Base-by-base conservation (phyloP, 1,140 invertebrate species). In the Helicoverpa zea region DNA sequence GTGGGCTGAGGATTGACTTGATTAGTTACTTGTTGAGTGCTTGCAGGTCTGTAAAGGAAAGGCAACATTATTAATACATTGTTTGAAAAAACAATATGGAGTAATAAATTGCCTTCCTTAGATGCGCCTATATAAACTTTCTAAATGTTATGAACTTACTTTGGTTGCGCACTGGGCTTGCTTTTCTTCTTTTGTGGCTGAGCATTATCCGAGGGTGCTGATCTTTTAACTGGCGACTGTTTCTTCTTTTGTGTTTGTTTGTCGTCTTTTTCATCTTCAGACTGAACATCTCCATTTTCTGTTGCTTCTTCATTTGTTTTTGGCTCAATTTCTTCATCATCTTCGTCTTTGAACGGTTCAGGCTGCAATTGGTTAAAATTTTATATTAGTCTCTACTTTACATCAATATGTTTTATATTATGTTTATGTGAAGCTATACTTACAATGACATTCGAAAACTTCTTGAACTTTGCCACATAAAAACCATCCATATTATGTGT, bases 401-500 rank as follows among this genome's bases (percentile, higher is more conserved):
- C 52, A 54, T n/a, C 52, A 54, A 35, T 35, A 35, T 54, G 5
- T 54, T 54, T 54, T 54, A 54, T 54, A n/a, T 54, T 43, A 9
- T 9, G 35, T 43, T 43, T 43, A 43, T 2, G n/a, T n/a, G 5
- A 12, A 64, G 16, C 16, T 73, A 85, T 87, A 94, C 94, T 94
- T 91, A 95, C 94, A 94, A 98, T 97, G 66, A 96, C 96, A 95
- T 99, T 98, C 0, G 98, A 98, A 91, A 99, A 98, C 90, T 99
- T 99, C 94, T 99, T 99, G 0, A 99, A 92, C 96, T 99, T 99
- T 4, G 99, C 99, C 13, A 99, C 99, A 96, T 98, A 99, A 92
- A 99, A 99, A 47, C 99, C 99, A 96, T 99, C 99, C 97, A 99
- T 98, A 93, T 99, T 99, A 91, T 99, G 98, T 14, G 97, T 97